Conservation (phyloP, 2,888 invertebrate genomes). For the Lochmaea capreae region DNA sequence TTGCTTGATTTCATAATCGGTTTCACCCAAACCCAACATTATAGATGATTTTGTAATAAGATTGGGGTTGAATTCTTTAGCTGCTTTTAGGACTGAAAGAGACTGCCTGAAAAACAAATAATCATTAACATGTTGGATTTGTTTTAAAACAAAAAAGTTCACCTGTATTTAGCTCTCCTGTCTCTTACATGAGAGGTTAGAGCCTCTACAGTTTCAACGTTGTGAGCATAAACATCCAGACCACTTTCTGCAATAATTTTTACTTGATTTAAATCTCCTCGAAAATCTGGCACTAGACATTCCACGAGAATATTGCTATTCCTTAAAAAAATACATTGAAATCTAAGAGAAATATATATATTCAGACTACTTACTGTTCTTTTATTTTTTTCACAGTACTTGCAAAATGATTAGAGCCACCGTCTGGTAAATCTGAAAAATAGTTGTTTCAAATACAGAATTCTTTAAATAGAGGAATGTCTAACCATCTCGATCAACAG, state of each 20-base stretch:
- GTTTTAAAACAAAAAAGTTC: background rate
- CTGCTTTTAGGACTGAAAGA: conserved; percentile 81
- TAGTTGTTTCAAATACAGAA: background rate
- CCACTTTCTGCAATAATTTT: conserved; percentile 82
- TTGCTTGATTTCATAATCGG: conserved; percentile 86
- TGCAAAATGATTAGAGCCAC: conserved; percentile 94
- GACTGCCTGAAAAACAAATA: conserved; percentile 75
- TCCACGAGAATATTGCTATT: conserved; percentile 92
- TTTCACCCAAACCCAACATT: conserved; percentile 96
- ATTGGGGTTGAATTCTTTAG: conserved; percentile 82
- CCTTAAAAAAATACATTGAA: conserved; percentile 61
- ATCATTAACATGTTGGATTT: too few species aligned
- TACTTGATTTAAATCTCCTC: conserved; percentile 82
- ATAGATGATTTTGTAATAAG: conserved; percentile 97
- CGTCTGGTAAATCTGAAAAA: conserved; percentile 86
- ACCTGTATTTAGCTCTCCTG: conserved; percentile 87
- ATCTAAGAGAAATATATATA: background rate
- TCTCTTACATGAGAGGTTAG: conserved; percentile 94
- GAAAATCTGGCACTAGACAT: conserved; percentile 96
- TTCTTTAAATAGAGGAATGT: background rate
- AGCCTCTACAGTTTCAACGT: conserved; percentile 95
- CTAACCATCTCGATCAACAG: conserved; percentile 96
- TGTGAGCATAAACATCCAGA: conserved; percentile 97
- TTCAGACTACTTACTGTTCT: conserved; percentile 69
- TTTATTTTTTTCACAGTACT: conserved; percentile 91